phyloP scores from a whole-genome alignment of 2,113 vertebrate species.

The Dolichallabes microphthalmus region DNA sequence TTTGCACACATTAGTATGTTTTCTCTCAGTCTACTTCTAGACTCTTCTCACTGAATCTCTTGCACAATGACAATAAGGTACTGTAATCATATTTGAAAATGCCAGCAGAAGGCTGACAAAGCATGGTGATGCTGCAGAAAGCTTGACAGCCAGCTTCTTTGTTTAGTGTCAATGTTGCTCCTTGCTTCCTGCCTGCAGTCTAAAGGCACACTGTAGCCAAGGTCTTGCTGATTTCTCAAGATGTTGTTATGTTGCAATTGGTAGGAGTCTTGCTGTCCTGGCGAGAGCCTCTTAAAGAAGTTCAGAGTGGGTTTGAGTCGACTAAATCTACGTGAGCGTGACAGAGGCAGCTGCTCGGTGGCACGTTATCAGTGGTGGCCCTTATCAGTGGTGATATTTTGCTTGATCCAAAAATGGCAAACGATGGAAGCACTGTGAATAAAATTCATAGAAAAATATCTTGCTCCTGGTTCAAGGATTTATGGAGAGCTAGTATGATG shows the following conservation, averaged over 20 bases:
- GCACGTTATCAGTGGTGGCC: constrained; percentile 31
- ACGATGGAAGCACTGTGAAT: constrained; percentile 17
- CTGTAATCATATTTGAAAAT: neutral
- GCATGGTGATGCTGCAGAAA: constrained; percentile 38
- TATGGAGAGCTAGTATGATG: constrained; percentile 18
- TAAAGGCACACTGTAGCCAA: constrained; percentile 24
- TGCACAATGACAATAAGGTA: neutral
- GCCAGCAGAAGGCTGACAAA: constrained; percentile 39
- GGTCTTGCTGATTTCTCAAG: constrained; percentile 35
- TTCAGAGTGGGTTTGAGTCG: constrained; percentile 38
- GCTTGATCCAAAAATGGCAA: constrained; percentile 16
- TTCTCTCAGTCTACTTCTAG: constrained; percentile 3
- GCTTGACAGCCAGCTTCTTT: constrained; percentile 30
- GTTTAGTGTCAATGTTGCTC: constrained; percentile 27
- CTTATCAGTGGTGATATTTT: constrained; percentile 46
- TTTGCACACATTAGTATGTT: neutral
- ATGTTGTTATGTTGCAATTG: constrained; percentile 17
- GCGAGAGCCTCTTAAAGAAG: constrained; percentile 31
- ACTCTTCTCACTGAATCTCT: neutral
- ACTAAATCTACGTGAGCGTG: constrained; percentile 34
- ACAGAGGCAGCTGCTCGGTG: constrained; percentile 41
- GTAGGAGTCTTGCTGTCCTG: constrained; percentile 19
- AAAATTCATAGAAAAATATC: constrained; percentile 31
- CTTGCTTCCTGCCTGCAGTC: neutral
- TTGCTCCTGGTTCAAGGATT: constrained; percentile 27